Evolutionary conservation across 92 coral and sea anemone genomes (phyloP).

Genomic region (Pocillopora grandis): DNA sequence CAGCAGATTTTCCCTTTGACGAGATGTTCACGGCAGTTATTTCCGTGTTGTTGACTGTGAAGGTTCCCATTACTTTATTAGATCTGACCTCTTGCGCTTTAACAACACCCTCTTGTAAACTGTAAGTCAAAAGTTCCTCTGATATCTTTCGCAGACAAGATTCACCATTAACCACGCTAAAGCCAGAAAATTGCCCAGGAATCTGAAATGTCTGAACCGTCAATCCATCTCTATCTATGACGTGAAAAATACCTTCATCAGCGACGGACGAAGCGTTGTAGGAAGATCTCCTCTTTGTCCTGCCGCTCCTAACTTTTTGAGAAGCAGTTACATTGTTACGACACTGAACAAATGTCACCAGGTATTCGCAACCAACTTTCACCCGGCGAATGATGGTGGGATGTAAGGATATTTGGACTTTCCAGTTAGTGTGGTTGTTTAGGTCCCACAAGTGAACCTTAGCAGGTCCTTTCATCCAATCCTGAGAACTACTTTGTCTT

Average conservation of each 20-base stretch:
- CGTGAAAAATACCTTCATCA: constrained; percentile 31
- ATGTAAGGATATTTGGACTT: constrained; percentile 1
- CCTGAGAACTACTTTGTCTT: constrained; percentile 23
- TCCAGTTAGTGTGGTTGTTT: constrained; percentile 26
- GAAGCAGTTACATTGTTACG: neutral
- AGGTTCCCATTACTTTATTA: constrained; percentile 7
- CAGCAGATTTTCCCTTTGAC: constrained; percentile 35
- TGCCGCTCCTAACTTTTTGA: neutral
- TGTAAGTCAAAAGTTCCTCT: constrained; percentile 9
- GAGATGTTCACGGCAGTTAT: constrained; percentile 36
- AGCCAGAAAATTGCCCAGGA: constrained; percentile 39
- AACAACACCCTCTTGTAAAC: constrained; percentile 26
- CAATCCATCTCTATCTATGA: constrained; percentile 32
- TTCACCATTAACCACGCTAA: constrained; percentile 12
- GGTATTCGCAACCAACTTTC: constrained; percentile 12
- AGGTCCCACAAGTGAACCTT: constrained; percentile 39
- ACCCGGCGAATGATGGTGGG: constrained; percentile 15
- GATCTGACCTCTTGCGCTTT: constrained; percentile 5
- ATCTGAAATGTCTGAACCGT: constrained; percentile 7
- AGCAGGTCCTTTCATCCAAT: constrained; percentile 18
- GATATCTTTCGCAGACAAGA: constrained; percentile 6
- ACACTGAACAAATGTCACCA: constrained; percentile 19
- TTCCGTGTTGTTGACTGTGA: constrained; percentile 34
- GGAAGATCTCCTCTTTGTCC: neutral
- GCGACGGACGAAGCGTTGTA: neutral